Conservation (phyloP, 2,113 vertebrate species). For the Brienomyrus longianalis region DNA sequence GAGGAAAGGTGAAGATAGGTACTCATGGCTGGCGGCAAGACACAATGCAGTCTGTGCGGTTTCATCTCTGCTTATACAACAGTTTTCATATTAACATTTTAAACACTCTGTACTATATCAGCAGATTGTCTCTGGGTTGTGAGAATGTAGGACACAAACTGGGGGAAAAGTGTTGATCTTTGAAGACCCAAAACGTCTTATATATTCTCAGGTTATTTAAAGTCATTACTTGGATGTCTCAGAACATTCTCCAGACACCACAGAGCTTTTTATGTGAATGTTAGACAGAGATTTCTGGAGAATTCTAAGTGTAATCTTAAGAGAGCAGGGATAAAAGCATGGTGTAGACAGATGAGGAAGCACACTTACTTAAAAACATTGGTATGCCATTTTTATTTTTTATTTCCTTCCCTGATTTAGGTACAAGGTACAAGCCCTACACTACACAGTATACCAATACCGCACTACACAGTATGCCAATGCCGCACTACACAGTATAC, state of each 20-base stretch:
- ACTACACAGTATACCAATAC: not conserved
- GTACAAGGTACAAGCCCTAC: not conserved
- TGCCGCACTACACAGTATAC: not conserved
- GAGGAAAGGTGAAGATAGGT: not conserved
- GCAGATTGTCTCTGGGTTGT: not conserved
- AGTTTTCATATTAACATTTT: not conserved
- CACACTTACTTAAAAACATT: not conserved
- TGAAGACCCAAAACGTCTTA: not conserved
- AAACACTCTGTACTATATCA: not conserved
- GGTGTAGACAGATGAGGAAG: not conserved
- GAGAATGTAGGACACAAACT: not conserved
- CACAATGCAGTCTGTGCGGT: not conserved
- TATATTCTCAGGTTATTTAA: not conserved
- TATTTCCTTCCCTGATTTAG: not conserved
- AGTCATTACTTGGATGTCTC: not conserved
- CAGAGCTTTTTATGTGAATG: not conserved
- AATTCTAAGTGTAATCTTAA: not conserved
- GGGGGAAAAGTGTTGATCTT: not conserved
- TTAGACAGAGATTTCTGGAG: not conserved
- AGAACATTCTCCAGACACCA: not conserved
- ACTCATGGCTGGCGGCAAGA: not conserved
- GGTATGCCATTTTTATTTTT: not conserved
- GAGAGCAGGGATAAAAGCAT: not conserved
- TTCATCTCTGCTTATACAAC: not conserved
- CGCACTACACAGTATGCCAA: not conserved